phyloP scores from a whole-genome alignment of 1,140 invertebrate genomes.

The Pseudoatta argentina region DNA sequence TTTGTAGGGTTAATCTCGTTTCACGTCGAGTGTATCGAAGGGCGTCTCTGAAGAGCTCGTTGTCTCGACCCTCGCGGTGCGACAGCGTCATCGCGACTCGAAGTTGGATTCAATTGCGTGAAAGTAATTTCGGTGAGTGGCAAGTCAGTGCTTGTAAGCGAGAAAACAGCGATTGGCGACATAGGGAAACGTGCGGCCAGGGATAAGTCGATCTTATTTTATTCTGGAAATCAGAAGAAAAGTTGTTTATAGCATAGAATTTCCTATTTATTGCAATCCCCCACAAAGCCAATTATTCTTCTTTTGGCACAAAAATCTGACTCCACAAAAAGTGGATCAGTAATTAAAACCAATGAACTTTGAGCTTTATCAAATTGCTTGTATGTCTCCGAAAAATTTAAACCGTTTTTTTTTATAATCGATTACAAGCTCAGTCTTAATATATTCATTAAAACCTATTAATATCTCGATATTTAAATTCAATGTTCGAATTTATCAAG shows the following conservation, averaged over 20 bases:
- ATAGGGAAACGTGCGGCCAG: slow-evolving; percentile 11
- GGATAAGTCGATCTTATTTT: slow-evolving; percentile 39
- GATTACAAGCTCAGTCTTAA: not conserved
- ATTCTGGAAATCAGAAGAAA: slow-evolving; percentile 32
- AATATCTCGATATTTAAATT: not conserved
- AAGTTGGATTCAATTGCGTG: slow-evolving; percentile 57
- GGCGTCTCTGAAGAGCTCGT: slow-evolving; percentile 52
- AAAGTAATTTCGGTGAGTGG: slow-evolving; percentile 63
- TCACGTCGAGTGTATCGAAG: slow-evolving; percentile 35
- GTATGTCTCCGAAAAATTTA: not conserved
- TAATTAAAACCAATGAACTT: slow-evolving; percentile 22
- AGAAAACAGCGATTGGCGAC: slow-evolving; percentile 22
- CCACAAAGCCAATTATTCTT: slow-evolving; percentile 27
- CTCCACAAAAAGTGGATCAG: slow-evolving; percentile 8
- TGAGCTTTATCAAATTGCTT: not conserved
- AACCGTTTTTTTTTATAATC: not conserved
- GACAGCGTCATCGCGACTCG: slow-evolving; percentile 57
- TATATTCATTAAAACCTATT: not conserved
- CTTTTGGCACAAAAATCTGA: not conserved
- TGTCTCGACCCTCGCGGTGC: slow-evolving; percentile 55
- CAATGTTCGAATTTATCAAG: not conserved
- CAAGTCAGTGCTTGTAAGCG: slow-evolving; percentile 54
- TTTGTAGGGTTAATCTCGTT: slow-evolving; percentile 59
- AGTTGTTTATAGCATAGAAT: slow-evolving; percentile 42
- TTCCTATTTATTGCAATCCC: slow-evolving; percentile 36